Percentiles rank a stretch among this genome's conserved stretches.
These are phyloP conservation scores for Galleria mellonella DNA, from an alignment of 1,140 invertebrate genomes.

Conservation along the genomic window DNA sequence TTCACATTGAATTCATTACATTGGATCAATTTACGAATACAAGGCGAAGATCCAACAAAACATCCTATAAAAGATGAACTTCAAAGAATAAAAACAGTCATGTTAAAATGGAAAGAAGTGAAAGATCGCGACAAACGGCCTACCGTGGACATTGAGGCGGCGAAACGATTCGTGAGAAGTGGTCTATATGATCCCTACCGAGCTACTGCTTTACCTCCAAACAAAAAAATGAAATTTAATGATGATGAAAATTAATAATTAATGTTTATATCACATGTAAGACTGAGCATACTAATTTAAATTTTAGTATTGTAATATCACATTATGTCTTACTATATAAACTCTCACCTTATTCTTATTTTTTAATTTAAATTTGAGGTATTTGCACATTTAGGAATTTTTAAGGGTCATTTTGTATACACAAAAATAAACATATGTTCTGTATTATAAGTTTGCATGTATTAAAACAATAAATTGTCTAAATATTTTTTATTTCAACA, in stretches of 20 bases:
- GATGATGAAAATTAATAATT: constrained; percentile 25
- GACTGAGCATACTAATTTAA: constrained; percentile 20
- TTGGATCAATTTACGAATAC: constrained; percentile 76
- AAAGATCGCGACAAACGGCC: constrained; percentile 75
- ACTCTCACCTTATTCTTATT: no score
- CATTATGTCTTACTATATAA: no score
- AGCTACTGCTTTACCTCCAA: constrained; percentile 26
- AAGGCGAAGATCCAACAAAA: constrained; percentile 74
- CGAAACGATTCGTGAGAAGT: constrained; percentile 76
- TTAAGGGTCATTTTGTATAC: no score
- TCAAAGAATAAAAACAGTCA: constrained; percentile 73
- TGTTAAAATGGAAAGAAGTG: constrained; percentile 75
- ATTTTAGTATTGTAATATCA: no score
- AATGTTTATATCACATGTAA: constrained; percentile 14
- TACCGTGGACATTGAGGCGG: constrained; percentile 72
- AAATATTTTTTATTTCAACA: neutral
- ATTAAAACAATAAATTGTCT: no score
- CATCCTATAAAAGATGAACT: constrained; percentile 76
- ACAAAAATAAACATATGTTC: no score
- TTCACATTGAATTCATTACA: constrained; percentile 76
- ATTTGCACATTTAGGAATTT: no score
- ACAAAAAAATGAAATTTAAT: constrained; percentile 55
- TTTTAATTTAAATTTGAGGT: no score
- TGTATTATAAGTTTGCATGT: no score
- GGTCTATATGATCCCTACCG: constrained; percentile 71